Base-by-base conservation (phyloP, 1,140 invertebrate species). In the Asbolus verrucosus region DNA sequence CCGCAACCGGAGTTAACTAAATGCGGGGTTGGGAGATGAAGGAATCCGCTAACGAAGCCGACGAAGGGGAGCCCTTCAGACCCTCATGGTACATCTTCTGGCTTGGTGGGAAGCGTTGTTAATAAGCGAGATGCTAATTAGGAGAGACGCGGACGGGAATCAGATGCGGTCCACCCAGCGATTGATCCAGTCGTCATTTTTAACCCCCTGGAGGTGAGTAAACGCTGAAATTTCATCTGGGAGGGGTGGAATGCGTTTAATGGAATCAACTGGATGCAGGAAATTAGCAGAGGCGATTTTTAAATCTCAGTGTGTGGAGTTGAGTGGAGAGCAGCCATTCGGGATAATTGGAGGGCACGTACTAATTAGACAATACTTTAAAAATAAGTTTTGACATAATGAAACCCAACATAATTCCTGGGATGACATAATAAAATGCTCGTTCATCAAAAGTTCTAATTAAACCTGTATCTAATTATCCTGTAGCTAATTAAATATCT, bases 381-480 rank as follows among this genome's bases (percentile, higher is more conserved):
- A 65, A 67, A 54, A 38, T 54, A 67, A 67, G 65, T 67, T 67
- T 33, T 67, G 65, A 54, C 60, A 68, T 72, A 72, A 74, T 72
- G 73, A 72, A 74, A 69, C 72, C 67, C 67, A 60, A 68, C 38
- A 66, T 71, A 69, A 71, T 41, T 65, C 61, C 66, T 16, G 69
- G 30, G 61, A 69, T 71, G 69, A 69, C 72, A 72, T 71, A 72
- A 72, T 71, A 74, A 74, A 74, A 74, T 66, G 73, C 73, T 70
- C 61, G 70, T 74, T 77, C 72, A 74, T 74, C 74, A 76, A 77
- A 77, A 77, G 73, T 76, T 74, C 71, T 78, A 78, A 78, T 78
- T 78, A 78, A 75, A 76, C 73, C 73, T 76, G 76, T 78, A 76
- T 75, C 76, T 78, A 78, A 78, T 78, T 78, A 78, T 76, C 75